Percentiles rank a stretch among this genome's conserved stretches.
phyloP scores from a whole-genome alignment of 2,113 vertebrate genomes.

The Arizona elegans region DNA sequence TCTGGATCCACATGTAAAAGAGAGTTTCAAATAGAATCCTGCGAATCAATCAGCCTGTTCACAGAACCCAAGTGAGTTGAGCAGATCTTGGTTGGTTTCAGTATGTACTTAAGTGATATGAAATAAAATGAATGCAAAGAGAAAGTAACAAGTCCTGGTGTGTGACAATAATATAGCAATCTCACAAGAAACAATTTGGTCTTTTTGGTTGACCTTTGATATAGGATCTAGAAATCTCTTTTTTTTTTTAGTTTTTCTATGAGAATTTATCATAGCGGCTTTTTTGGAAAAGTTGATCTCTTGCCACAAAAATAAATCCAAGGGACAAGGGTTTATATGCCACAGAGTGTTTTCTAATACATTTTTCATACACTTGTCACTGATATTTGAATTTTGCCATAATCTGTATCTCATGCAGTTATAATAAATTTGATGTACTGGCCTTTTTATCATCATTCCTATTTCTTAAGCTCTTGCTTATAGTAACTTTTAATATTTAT shows the following conservation, averaged over 20 bases:
- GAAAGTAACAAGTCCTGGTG: neutral
- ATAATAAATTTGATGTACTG: constrained; percentile 32
- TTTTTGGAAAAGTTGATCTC: neutral
- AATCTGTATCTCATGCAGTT: neutral
- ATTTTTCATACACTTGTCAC: neutral
- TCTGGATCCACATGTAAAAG: neutral
- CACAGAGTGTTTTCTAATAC: neutral
- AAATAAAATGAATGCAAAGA: neutral
- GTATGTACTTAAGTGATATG: neutral
- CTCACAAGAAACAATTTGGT: neutral
- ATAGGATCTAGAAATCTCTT: neutral
- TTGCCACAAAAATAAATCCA: neutral
- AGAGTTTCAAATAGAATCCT: neutral
- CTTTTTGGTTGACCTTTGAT: neutral
- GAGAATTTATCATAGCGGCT: neutral
- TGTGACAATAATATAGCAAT: neutral
- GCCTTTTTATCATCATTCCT: constrained; percentile 43
- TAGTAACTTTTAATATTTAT: neutral
- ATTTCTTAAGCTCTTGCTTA: neutral
- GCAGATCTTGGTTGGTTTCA: neutral
- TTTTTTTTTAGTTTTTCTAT: neutral
- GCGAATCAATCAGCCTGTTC: neutral
- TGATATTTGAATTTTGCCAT: neutral
- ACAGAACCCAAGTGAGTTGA: neutral
- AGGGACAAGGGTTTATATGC: neutral